Percentiles rank a stretch among this genome's conserved stretches.
phyloP scores from a whole-genome alignment of 2,888 invertebrate genomes.

The Alsophila aescularia region DNA sequence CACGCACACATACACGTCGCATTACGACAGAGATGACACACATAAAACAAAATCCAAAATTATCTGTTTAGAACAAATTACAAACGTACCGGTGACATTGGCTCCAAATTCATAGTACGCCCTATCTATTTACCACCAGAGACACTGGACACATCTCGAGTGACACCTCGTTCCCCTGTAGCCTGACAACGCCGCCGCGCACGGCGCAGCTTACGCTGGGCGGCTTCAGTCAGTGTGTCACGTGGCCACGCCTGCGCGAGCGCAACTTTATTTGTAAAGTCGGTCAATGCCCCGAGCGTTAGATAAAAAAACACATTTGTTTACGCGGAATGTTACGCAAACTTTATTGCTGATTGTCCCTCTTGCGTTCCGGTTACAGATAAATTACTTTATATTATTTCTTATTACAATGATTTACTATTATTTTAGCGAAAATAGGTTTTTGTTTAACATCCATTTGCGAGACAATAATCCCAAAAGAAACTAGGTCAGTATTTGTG shows the following conservation, averaged over 20 bases:
- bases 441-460: slow-evolving; percentile 6
- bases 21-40: slow-evolving; percentile 24
- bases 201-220: slow-evolving; percentile 50
- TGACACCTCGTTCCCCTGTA: neutral
- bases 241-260: slow-evolving; percentile 74
- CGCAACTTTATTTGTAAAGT: slow-evolving; percentile 80
- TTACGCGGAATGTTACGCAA: slow-evolving; percentile 79
- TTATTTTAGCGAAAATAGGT: slow-evolving; percentile 6
- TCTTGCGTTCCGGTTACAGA: slow-evolving; percentile 52
- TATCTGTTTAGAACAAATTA: slow-evolving; percentile 63
- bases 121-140: slow-evolving; percentile 54
- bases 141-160: slow-evolving; percentile 37
- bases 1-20: slow-evolving; percentile 6
- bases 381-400: slow-evolving; percentile 44
- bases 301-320: slow-evolving; percentile 81
- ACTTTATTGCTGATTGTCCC: slow-evolving; percentile 55
- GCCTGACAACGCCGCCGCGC: slow-evolving; percentile 15
- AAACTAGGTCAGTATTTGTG: neutral
- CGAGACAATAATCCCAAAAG: neutral
- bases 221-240: slow-evolving; percentile 68
- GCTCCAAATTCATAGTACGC: slow-evolving; percentile 68
- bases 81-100: slow-evolving; percentile 71
- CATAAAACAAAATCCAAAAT: slow-evolving; percentile 51
- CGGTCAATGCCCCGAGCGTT: slow-evolving; percentile 83
- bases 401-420: slow-evolving; percentile 30